Evolutionary conservation across 2,888 invertebrate species (phyloP).

Genomic region (Ceriagrion tenellum): DNA sequence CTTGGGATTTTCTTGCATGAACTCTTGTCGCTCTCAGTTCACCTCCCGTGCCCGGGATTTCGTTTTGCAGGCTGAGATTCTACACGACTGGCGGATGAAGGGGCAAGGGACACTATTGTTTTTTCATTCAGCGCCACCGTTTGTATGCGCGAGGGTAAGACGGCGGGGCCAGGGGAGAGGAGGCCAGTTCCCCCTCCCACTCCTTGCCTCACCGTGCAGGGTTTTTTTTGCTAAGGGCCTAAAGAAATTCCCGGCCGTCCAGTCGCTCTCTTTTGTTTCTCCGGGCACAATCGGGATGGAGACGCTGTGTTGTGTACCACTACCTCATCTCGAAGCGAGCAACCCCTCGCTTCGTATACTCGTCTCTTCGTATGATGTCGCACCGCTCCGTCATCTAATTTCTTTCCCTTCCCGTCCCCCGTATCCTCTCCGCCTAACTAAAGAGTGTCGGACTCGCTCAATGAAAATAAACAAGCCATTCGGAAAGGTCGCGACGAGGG

Average conservation of each 20-base stretch:
- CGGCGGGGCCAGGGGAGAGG: background rate
- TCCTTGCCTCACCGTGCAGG: background rate
- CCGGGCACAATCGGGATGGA: constrained; percentile 21
- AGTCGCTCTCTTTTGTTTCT: constrained; percentile 45
- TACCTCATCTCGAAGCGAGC: constrained; percentile 4
- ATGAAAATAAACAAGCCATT: constrained; percentile 25
- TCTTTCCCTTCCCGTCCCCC: background rate
- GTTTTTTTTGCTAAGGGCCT: constrained; percentile 42
- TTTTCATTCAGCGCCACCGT: background rate
- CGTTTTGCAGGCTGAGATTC: background rate
- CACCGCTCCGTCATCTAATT: background rate
- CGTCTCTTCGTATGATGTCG: constrained; percentile 5
- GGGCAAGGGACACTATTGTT: background rate
- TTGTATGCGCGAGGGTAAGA: background rate
- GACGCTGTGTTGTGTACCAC: background rate
- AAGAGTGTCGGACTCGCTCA: constrained; percentile 55
- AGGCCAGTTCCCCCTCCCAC: background rate
- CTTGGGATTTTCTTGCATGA: background rate
- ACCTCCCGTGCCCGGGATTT: background rate
- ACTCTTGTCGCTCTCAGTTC: background rate
- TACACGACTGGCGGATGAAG: background rate
- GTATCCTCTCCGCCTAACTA: background rate
- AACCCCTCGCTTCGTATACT: constrained; percentile 39
- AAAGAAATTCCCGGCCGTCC: constrained; percentile 44
- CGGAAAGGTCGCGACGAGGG: constrained; percentile 62